Evolutionary conservation across 2,797 vertebrate genomes (phyloP).

Genomic region (Anisognathus igniventris): DNA sequence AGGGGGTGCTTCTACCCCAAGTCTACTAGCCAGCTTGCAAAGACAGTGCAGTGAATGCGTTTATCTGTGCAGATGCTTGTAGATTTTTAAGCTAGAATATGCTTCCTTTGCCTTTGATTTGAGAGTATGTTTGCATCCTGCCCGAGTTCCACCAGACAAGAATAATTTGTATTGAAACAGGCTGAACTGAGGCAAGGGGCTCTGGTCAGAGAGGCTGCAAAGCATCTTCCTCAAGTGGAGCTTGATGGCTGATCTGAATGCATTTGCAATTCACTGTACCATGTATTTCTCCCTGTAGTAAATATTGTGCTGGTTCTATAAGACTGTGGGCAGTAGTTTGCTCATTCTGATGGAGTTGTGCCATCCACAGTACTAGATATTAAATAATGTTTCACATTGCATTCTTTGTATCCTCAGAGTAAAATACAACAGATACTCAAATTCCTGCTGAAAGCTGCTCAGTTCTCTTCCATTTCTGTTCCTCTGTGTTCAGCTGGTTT

Average conservation of each 20-base stretch:
- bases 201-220: neutral
- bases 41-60: neutral
- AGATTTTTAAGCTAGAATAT: neutral
- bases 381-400: neutral
- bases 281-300: neutral
- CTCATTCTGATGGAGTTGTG: neutral
- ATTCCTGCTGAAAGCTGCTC: conserved; percentile 12
- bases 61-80: neutral
- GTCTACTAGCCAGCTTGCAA: neutral
- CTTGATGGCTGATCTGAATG: neutral
- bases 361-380: neutral
- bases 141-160: fast-evolving
- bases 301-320: neutral
- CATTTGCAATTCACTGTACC: neutral
- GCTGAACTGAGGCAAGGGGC: neutral
- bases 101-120: neutral
- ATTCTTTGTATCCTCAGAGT: neutral
- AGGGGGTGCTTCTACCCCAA: neutral
- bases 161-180: neutral
- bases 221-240: neutral
- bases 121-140: neutral
- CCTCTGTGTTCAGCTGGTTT: conserved; percentile 3
- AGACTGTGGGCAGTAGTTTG: neutral
- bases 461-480: neutral
- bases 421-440: neutral